Evolutionary conservation across 37 sponge, comb jelly and placozoan species (phyloP).

Genomic region (Mnemiopsis leidyi): DNA sequence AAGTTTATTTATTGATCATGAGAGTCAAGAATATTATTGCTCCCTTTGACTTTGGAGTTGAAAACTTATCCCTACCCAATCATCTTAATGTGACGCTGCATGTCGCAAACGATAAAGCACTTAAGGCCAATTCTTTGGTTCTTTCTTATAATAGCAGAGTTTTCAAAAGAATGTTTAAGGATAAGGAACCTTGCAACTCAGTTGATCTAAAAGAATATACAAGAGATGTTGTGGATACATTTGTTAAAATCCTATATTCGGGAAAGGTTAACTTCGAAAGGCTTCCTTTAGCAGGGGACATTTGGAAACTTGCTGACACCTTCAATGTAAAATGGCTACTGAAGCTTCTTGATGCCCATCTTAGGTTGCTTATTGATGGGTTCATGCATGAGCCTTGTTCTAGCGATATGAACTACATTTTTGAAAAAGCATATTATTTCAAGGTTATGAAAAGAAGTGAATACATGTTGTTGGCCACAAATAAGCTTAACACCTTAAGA

Average conservation of each 20-base stretch:
- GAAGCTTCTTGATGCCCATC: not conserved
- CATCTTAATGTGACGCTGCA: not conserved
- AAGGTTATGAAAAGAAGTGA: not conserved
- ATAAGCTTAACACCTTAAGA: not conserved
- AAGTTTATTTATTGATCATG: no score
- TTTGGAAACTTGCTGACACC: not conserved
- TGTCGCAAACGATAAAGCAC: not conserved
- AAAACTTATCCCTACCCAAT: not conserved
- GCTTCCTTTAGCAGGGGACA: not conserved
- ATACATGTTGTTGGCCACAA: not conserved
- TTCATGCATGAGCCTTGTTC: not conserved
- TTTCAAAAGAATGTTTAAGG: not conserved
- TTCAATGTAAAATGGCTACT: not conserved
- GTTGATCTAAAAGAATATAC: not conserved
- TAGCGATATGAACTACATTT: not conserved
- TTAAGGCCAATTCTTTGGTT: not conserved
- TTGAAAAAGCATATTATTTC: not conserved
- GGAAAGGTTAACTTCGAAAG: not conserved
- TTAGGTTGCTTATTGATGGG: not conserved
- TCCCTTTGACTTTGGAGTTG: not conserved
- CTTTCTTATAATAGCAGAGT: not conserved
- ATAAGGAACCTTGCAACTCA: not conserved
- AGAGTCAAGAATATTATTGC: not conserved
- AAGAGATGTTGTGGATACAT: not conserved
- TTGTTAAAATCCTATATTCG: not conserved